Base-by-base conservation (phyloP, 2,888 invertebrate genomes). In the Papilio elwesi region DNA sequence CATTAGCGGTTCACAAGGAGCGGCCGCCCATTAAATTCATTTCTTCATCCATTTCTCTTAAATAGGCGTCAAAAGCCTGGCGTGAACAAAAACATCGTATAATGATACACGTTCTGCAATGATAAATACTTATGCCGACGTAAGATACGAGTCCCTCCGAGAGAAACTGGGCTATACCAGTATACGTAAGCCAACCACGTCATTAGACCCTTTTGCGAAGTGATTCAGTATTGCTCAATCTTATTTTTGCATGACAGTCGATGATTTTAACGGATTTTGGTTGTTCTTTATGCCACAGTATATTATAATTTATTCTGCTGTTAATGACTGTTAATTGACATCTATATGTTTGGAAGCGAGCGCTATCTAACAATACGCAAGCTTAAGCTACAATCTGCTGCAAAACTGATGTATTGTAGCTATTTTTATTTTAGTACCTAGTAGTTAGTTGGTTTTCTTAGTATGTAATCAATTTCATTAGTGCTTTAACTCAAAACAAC, bases 301-400 rank as follows among this genome's bases (percentile, higher is more conserved):
- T 82, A 78, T 79, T 81, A 78, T 71, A 74, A 77, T 76, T n/a
- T 79, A 77, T 77, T 76, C 73, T 74, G 74, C 79, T 77, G 80
- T 77, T 84, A 87, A 86, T 85, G 83, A 83, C 79, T 76, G 81
- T 81, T 88, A 87, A 90, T 90, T 90, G 88, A 89, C 89, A 90
- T 90, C 88, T 89, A 90, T 88, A 88, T 83, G 83, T 87, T 87
- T 83, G 81, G 81, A 87, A 87, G 84, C 81, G 83, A 82, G 77
- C 77, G 78, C 82, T 86, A 87, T 88, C 84, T 89, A 82, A 83
- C 84, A 82, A 73, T 81, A 76, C 78, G 74, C 78, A 78, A 80
- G 71, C 78, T 83, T 83, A 84, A 83, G 82, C 84, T 82, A 84
- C 82, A 85, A 83, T 85, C 82, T 82, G 74, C 77, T 81, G 79